These are phyloP conservation scores for Lasioglossum villosulum DNA, from an alignment of 2,888 invertebrate species.

Conservation along the genomic window DNA sequence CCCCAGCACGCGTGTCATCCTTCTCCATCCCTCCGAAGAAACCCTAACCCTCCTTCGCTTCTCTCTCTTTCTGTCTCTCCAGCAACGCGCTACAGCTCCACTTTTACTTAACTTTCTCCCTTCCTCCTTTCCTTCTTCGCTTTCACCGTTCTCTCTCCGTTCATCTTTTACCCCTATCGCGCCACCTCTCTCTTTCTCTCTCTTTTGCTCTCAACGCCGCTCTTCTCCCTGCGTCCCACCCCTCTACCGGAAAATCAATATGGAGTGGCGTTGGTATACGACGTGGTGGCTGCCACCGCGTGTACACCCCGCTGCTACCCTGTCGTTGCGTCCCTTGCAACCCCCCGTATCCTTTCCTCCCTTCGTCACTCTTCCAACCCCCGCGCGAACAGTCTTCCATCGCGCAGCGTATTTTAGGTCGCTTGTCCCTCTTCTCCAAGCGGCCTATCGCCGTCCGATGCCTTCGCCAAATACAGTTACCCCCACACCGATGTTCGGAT, in stretches of 20 bases:
- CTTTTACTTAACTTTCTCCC: conserved; percentile 23
- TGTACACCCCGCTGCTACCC: conserved; percentile 37
- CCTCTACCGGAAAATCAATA: conserved; percentile 74
- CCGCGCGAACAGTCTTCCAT: conserved; percentile 9
- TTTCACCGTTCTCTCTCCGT: conserved; percentile 12
- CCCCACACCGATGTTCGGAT: neutral
- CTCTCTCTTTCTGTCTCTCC: neutral
- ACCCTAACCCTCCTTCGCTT: neutral
- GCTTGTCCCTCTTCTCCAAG: conserved; percentile 15
- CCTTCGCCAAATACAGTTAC: conserved; percentile 32
- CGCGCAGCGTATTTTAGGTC: conserved; percentile 44
- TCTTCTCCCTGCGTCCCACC: conserved; percentile 27
- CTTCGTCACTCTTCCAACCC: conserved; percentile 25
- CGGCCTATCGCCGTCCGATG: conserved; percentile 7
- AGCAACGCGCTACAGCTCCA: neutral
- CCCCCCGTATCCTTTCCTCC: conserved; percentile 12
- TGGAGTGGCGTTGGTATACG: conserved; percentile 74
- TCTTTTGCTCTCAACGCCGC: conserved; percentile 17
- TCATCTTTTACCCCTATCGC: neutral
- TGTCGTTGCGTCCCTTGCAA: conserved; percentile 12
- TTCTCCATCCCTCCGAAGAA: conserved; percentile 7
- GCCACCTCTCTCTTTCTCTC: neutral
- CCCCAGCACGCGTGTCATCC: conserved; percentile 25
- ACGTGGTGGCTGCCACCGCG: conserved; percentile 71
- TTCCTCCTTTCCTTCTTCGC: neutral